Evolutionary conservation across 92 coral and sea anemone genomes (phyloP), one percentile per base, ranked within the genome.

Genomic region (Blastomussa wellsi): DNA sequence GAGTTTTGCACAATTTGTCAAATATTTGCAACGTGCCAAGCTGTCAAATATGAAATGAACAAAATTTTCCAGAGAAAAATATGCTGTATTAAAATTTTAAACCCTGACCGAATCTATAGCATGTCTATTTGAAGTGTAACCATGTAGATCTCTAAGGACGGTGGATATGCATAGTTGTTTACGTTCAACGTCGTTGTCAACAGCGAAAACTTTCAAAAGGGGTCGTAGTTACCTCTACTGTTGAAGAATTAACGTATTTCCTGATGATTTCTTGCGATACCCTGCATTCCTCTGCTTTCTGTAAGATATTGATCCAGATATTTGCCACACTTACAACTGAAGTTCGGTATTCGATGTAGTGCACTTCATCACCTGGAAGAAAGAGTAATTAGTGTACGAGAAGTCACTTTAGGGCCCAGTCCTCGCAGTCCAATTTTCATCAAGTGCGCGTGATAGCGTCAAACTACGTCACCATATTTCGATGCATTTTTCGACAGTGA

Each of bases 221-320:
- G 49, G 7, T 44, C 3, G 36, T 28, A 76, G 60, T 28, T 76
- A 76, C 79, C 79, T 48, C 79, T 20, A 52, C 1, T 55, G 70
- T 24, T 24, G 44, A 78, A 53, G 48, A 77, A 60, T n/a, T n/a
- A n/a, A n/a, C n/a, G n/a, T n/a, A n/a, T 37, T 78, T 70, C 7
- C 13, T 3, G 75, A 17, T 70, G 28, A 70, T 36, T 19, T 36
- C 14, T 35, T 3, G 22, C 69, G 7, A 9, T 38, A 7, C 36
- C 36, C 1, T 29, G 64, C 33, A 11, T 78, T 51, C 64, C 2
- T 9, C 76, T 66, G 14, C 47, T 17, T 68, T 29, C 48, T 47
- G 11, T 57, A 48, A 22, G 72, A 38, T 35, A 48, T 11, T 47
- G 5, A 60, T 41, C 14, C 33, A 22, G 42, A 38, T 38, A 35